Conservation (phyloP, 2,797 vertebrate species). For the Carcharodon carcharias region DNA sequence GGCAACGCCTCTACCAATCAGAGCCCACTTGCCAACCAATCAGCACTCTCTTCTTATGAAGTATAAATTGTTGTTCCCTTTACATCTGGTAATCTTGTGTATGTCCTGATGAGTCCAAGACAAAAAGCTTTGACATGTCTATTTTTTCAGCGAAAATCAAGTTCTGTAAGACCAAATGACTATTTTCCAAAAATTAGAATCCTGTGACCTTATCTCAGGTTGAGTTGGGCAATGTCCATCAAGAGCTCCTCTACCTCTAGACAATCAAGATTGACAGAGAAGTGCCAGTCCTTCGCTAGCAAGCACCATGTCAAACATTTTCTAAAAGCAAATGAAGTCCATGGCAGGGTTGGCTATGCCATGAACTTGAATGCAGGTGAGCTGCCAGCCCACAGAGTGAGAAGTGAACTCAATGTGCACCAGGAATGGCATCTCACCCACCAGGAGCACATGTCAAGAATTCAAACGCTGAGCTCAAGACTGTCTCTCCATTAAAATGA, state of each 20-base stretch:
- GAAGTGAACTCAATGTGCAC: not conserved
- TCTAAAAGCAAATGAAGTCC: not conserved
- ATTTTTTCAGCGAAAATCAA: too few species aligned
- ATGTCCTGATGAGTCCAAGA: too few species aligned
- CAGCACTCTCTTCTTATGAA: too few species aligned
- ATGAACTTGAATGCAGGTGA: not conserved
- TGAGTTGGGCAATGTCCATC: not conserved
- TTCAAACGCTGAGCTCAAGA: not conserved
- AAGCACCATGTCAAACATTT: not conserved
- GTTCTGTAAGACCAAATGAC: too few species aligned
- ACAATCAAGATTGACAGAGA: not conserved
- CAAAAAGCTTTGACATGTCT: too few species aligned
- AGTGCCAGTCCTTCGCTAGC: not conserved
- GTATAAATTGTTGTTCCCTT: too few species aligned
- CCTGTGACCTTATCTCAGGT: not conserved
- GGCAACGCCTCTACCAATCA: too few species aligned
- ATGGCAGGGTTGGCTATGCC: not conserved
- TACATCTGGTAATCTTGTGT: too few species aligned
- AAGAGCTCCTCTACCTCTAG: not conserved
- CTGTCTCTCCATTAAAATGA: not conserved
- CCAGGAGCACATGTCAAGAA: too few species aligned
- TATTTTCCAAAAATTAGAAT: not conserved
- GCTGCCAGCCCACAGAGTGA: not conserved
- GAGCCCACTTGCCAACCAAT: too few species aligned
- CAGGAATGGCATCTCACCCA: too few species aligned